Conservation (phyloP, 37 sponge, comb jelly and placozoan species). For the Cliona cf. orientalis region DNA sequence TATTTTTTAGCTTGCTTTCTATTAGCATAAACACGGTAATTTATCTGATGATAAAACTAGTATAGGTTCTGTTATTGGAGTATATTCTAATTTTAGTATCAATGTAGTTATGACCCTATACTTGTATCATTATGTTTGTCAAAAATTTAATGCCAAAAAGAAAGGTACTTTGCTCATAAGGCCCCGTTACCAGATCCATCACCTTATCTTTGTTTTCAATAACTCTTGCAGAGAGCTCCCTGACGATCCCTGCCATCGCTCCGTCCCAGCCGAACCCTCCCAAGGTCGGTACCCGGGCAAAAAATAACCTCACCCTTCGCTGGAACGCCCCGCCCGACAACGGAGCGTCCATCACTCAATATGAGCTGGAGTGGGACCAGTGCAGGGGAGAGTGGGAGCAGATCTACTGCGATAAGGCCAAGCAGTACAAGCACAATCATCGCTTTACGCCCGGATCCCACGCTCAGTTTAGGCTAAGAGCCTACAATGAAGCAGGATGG, state of each 20-base stretch:
- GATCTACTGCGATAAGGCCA: slow-evolving; percentile 53
- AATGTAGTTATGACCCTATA: too few relatives aligned
- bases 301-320: slow-evolving; percentile 51
- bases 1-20: too few relatives aligned
- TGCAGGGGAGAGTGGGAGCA: slow-evolving; percentile 30
- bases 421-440: slow-evolving; percentile 50
- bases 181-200: too few relatives aligned
- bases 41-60: too few relatives aligned
- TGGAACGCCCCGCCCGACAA: slow-evolving; percentile 70
- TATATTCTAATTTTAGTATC: too few relatives aligned
- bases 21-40: too few relatives aligned
- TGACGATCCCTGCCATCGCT: slow-evolving; percentile 28
- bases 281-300: slow-evolving; percentile 34
- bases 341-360: slow-evolving; percentile 65
- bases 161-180: too few relatives aligned
- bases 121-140: too few relatives aligned
- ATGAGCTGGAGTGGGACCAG: slow-evolving; percentile 73
- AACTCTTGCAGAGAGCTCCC: slow-evolving; percentile 7
- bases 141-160: too few relatives aligned
- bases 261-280: slow-evolving; percentile 34
- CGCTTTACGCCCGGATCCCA: slow-evolving; percentile 22
- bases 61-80: too few relatives aligned
- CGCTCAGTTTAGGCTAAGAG: slow-evolving; percentile 63
- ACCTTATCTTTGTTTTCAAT: not conserved
- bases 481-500: slow-evolving; percentile 37